Base-by-base conservation (phyloP, 1,140 invertebrate genomes). In the Arion vulgaris region DNA sequence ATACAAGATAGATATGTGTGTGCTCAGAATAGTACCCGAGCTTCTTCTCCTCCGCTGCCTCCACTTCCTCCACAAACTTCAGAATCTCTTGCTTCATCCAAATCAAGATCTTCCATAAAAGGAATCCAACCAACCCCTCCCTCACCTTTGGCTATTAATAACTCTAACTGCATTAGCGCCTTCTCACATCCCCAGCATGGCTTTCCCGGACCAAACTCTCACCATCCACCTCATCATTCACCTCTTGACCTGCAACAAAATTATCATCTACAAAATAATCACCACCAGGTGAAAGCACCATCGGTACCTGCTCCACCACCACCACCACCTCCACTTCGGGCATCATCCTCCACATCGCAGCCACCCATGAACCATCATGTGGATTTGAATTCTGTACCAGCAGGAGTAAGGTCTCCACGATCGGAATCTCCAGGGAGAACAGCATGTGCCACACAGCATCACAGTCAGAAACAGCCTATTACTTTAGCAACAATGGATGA, bases 1-100 rank as follows among this genome's bases (percentile, higher is more conserved):
- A 28, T 62, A 39, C 57, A 79, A 19, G 76, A 79, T 32, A 39
- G 57, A 19, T 68, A 79, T 53, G 62, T 68, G 13, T 78, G 4
- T 36, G 39, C 39, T 51, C 23, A 32, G 45, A n/a, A 1, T 32
- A 38, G 19, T 51, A 26, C 62, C 15, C 68, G 28, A 7, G 2
- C 62, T 36, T 28, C 78, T n/a, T 57, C 78, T 34, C 68, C 78
- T 32, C 78, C 78, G 1, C 78, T 66, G 9, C 78, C 78, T 17
- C 78, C 78, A 1, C 78, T 66, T 2, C 76, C 76, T 9, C 78
- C 78, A 1, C 78, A 66, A 19, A 53, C 76, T 9, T n/a, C 73
- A 51, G 73, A 75, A 34, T 1, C 23, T 11, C 11, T 11, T 9
- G 7, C 23, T 26, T 39, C 38, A n/a, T 75, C 73, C 39, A 75